Base-by-base conservation (phyloP, 2,113 vertebrate species). In the Gorilla gorilla region DNA sequence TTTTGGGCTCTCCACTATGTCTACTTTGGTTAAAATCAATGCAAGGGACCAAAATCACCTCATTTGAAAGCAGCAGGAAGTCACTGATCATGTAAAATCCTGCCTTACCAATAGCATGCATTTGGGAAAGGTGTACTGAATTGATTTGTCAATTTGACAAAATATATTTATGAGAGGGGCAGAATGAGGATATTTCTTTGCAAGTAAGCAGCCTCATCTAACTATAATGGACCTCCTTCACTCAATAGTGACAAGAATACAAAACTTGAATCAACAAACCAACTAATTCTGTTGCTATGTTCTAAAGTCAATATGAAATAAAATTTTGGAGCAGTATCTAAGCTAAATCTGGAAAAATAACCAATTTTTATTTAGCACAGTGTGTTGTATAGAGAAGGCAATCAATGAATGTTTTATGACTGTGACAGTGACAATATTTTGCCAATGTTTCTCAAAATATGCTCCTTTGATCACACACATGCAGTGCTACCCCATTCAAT, bases 21-120 rank as follows among this genome's bases (percentile, higher is more conserved):
- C 43, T 93, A n/a, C 96, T 80, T 89, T 88, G 73, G 61, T 87
- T 90, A 94, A 97, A 75, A 90, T 93, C 72, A 95, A 79, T 17
- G 32, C 32, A 82, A 59, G 8, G 17, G 18, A 23, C 48, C 35
- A 32, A 93, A 95, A 78, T 64, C 20, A 55, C 45, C 13, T 82
- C 80, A 78, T 68, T 94, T 94, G 66, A 93, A 97, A 97, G 59
- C 64, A 96, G 50, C 25, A 85, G 40, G 55, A 93, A 96, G 25
- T 18, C 78, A 78, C 18, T 55, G 22, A 57, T 81, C 40, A 25
- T 22, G 16, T 82, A 81, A 90, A 88, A 95, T 12, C 17, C 48
- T 95, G 8, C 23, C 59, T 97, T 88, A 55, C n/a, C 72, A 66
- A 82, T 25, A 91, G 32, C 12, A 68, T 59, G 20, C 48, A 80